These are phyloP conservation scores for Cololabis saira DNA, from an alignment of 2,113 vertebrate species.

Conservation along the genomic window DNA sequence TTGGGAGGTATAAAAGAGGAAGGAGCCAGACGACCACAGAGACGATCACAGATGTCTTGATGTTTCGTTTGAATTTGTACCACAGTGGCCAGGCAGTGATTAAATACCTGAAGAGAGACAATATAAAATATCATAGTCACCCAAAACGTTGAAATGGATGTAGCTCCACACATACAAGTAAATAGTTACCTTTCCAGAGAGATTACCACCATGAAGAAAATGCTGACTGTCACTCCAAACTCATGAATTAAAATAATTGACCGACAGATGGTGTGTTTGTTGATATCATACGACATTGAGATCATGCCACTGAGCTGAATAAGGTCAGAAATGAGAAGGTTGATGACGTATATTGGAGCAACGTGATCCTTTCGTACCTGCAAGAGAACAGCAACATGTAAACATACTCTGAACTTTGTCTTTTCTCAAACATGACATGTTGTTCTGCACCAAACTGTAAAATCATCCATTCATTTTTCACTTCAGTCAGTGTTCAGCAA, in stretches of 20 bases:
- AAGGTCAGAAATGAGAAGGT: conserved; percentile 11
- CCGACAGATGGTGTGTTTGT: background rate
- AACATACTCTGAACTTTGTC: background rate
- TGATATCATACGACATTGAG: accelerated
- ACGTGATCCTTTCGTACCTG: background rate
- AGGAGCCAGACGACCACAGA: background rate
- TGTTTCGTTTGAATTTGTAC: conserved; percentile 13
- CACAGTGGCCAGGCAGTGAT: background rate
- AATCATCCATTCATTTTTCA: too few species aligned
- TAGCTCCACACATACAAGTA: too few species aligned
- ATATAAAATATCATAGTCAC: background rate
- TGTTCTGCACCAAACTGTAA: background rate
- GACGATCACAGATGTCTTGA: background rate
- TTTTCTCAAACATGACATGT: background rate
- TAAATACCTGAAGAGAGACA: conserved; percentile 6
- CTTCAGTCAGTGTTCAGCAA: too few species aligned
- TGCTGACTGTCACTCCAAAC: background rate
- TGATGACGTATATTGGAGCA: conserved; percentile 6
- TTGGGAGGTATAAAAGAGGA: background rate
- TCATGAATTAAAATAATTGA: background rate
- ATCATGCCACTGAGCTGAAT: conserved; percentile 2
- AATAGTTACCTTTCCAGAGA: conserved; percentile 17
- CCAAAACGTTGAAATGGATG: background rate
- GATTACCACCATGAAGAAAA: conserved; percentile 11
- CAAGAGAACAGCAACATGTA: background rate